Evolutionary conservation across 2,113 vertebrate species (phyloP).

Genomic region (Castor canadensis): DNA sequence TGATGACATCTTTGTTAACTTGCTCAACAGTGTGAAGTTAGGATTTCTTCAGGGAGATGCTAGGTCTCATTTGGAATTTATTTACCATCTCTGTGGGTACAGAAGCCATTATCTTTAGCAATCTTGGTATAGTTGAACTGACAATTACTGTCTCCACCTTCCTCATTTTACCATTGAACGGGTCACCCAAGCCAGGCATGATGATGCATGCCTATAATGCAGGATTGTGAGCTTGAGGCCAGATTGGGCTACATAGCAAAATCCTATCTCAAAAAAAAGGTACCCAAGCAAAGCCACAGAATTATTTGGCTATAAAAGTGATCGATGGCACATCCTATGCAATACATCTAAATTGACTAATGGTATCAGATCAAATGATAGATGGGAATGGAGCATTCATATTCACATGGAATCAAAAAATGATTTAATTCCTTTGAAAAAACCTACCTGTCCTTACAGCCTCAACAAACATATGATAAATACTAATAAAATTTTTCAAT

Average conservation of each 20-base stretch:
- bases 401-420: neutral
- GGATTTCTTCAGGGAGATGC: conserved; percentile 57
- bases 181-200: neutral
- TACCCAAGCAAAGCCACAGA: neutral
- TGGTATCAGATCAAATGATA: neutral
- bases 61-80: conserved; percentile 34
- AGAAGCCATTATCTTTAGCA: conserved; percentile 38
- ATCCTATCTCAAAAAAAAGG: neutral
- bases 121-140: conserved; percentile 18
- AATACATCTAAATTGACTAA: neutral
- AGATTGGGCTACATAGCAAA: too few relatives aligned
- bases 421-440: neutral
- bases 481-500: neutral
- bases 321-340: neutral
- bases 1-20: conserved; percentile 31
- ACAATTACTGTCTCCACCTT: conserved; percentile 12
- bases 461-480: neutral
- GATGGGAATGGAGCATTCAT: neutral
- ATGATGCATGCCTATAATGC: too few relatives aligned
- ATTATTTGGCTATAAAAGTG: neutral
- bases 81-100: neutral
- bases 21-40: conserved; percentile 57
- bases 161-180: conserved; percentile 31
- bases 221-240: too few relatives aligned
- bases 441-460: neutral